Evolutionary conservation across 2,797 vertebrate species (phyloP), one percentile per base, ranked within the genome.

Genomic region (Malurus leucopterus): DNA sequence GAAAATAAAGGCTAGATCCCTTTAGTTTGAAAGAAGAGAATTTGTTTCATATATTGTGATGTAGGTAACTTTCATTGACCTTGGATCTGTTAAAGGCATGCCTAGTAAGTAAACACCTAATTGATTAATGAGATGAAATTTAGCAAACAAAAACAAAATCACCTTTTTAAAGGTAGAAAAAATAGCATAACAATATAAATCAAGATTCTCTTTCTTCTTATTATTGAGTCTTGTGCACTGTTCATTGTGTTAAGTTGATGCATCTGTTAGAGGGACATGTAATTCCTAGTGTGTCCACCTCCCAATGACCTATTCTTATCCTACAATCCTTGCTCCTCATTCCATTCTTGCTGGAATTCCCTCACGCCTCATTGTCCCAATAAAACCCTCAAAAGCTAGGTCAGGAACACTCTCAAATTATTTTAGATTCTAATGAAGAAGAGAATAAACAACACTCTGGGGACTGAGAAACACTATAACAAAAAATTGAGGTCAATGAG

Each of bases 391-490:
- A 47, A 90, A 94, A 91, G 74, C 58, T 94, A 91, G 79, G 72
- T 91, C 88, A 93, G 30, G 30, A 89, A 34, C 12, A 78, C 15
- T 71, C 74, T 84, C 61, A 88, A 71, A 91, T 84, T 86, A 88
- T 91, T 90, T 90, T 85, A 74, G 59, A 82, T 93, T 91, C 65
- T 91, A 92, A 88, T 92, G 69, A 92, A 90, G 81, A 24, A 65
- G 78, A 93, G 78, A 76, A 90, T 77, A 93, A 93, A 91, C 54
- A 95, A 41, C 54, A 54, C 74, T 43, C 75, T 23, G 41, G 68
- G 29, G 88, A 82, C 34, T 49, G 26, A 86, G 58, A 88, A 94
- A 79, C 24, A 47, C 12, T 79, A 34, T 64, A 68, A 73, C 30
- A 89, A 92, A 90, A 70, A 76, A 95, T 67, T 76, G 64, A 90